A percentile compares a stretch with the other conserved stretches of the same genome.
These are phyloP conservation scores for Ophthalmolycus amberensis DNA, from an alignment of 2,113 vertebrate species.

Conservation along the genomic window DNA sequence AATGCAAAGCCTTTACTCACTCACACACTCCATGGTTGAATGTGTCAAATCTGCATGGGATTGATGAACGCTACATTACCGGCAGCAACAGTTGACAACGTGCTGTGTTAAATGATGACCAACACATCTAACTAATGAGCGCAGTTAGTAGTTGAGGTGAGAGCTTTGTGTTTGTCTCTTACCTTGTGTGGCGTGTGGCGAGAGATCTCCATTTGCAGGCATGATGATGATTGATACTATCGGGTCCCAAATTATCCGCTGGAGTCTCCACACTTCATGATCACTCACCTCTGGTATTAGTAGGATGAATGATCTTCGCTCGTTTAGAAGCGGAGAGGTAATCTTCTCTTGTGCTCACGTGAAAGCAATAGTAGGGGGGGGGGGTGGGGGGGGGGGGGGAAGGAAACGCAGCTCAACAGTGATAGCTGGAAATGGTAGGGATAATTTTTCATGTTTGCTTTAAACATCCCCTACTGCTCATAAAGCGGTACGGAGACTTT, in stretches of 20 bases:
- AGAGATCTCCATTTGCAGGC: slow-evolving; percentile 62
- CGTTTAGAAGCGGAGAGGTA: slow-evolving; percentile 46
- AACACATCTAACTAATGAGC: slow-evolving; percentile 62
- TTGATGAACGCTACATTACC: slow-evolving; percentile 64
- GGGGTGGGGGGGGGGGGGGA: slow-evolving; percentile 6
- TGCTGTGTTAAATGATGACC: slow-evolving; percentile 59
- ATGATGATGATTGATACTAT: slow-evolving; percentile 75
- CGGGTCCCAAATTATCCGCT: slow-evolving; percentile 51
- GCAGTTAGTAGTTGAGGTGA: slow-evolving; percentile 33
- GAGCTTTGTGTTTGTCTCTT: slow-evolving; percentile 39
- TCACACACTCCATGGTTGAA: slow-evolving; percentile 42
- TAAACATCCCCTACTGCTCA: slow-evolving; percentile 36
- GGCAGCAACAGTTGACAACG: slow-evolving; percentile 36
- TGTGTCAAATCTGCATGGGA: slow-evolving; percentile 39
- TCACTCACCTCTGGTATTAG: slow-evolving; percentile 66
- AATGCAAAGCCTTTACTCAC: slow-evolving; percentile 48
- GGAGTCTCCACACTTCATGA: slow-evolving; percentile 64
- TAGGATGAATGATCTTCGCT: slow-evolving; percentile 69
- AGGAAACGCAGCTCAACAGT: slow-evolving; percentile 29
- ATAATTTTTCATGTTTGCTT: slow-evolving; percentile 57
- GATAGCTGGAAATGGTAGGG: slow-evolving; percentile 38
- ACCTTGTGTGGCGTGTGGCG: slow-evolving; percentile 34
- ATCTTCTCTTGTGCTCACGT: slow-evolving; percentile 62
- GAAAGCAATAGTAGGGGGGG: slow-evolving; percentile 9
- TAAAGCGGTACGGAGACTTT: slow-evolving; percentile 18